Evolutionary conservation across 53 echinoderm and acorn worm species (phyloP), one percentile per base, ranked within the genome.

Genomic region (Echinarachnius parma): DNA sequence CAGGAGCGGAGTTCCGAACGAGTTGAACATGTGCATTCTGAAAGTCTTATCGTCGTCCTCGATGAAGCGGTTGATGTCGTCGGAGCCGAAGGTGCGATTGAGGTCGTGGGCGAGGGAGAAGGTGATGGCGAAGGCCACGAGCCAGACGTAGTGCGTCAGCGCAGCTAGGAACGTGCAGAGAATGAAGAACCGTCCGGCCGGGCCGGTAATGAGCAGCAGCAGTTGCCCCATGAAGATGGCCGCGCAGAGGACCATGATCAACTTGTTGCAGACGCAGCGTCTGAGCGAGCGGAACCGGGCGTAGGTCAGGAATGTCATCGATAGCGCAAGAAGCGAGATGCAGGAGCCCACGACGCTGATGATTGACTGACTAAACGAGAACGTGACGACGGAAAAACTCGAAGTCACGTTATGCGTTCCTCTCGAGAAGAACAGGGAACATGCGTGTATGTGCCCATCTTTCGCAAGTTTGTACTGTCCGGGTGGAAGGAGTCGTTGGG

Each of bases 81-180:
- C 33, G 1, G 72, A 55, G 14, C 72, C 72, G 42, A 72, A 72
- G 11, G 72, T 72, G 36, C 72, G 57, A 25, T 72, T 72, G 72
- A 72, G 72, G 19, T 72, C 72, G 28, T 72, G 56, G 9, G 72
- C 72, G 5, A 72, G 24, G 56, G 36, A 36, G 72, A 72, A 72
- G 15, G 72, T 55, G 24, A 72, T 37, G 11, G 72, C 72, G 27
- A 72, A 72, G 2, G 72, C 72, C 34, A 72, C 72, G 5, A 72
- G 72, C 72, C 72, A 72, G 18, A 28, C 45, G 21, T 72, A 72
- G 56, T 72, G 72, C 15, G 72, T 26, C 16, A 72, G 9, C 2
- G 56, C 54, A 9, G 72, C 44, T 20, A 72, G 55, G 11, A 56
- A 36, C 10, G 39, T 56, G 72, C 72, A 72, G 37, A 72, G 27